Evolutionary conservation across 1,140 invertebrate genomes (phyloP).

Genomic region (Hylaeus volcanicus): DNA sequence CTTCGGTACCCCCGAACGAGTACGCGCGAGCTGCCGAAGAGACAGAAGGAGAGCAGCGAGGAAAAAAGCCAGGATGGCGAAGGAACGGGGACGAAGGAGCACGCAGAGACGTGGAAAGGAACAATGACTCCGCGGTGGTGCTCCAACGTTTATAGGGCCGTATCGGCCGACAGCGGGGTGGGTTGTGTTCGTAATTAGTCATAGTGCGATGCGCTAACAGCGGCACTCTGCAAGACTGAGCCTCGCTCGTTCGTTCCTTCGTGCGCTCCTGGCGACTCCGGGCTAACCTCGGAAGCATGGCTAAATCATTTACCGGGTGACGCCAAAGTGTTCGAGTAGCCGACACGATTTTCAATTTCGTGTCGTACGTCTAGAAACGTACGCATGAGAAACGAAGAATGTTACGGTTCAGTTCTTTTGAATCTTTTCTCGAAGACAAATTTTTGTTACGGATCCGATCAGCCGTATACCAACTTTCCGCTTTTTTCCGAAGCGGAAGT

Average conservation of each 20-base stretch:
- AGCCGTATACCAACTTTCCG: no score
- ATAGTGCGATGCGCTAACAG: constrained; percentile 81
- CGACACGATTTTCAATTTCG: not conserved
- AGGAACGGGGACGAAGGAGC: constrained; percentile 26
- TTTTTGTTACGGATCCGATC: no score
- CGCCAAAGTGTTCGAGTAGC: not conserved
- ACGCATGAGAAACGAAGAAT: no score
- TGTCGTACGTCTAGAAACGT: no score
- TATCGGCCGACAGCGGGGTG: constrained; percentile 46
- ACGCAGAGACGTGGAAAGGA: constrained; percentile 62
- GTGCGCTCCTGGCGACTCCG: constrained; percentile 21
- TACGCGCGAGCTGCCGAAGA: constrained; percentile 36
- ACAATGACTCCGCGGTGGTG: constrained; percentile 61
- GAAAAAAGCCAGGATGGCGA: not conserved
- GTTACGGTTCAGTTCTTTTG: no score
- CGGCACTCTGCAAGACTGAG: constrained; percentile 79
- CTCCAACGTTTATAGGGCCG: constrained; percentile 53
- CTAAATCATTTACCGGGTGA: constrained; percentile 57
- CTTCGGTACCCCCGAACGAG: constrained; percentile 51
- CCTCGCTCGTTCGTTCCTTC: constrained; percentile 58
- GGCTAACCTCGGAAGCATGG: constrained; percentile 48
- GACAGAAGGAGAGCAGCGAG: not conserved
- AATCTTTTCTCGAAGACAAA: no score
- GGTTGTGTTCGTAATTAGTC: constrained; percentile 77
- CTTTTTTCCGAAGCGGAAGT: no score